Evolutionary conservation across 2,797 vertebrate species (phyloP).

Genomic region (Enteromius unitaeniatus): DNA sequence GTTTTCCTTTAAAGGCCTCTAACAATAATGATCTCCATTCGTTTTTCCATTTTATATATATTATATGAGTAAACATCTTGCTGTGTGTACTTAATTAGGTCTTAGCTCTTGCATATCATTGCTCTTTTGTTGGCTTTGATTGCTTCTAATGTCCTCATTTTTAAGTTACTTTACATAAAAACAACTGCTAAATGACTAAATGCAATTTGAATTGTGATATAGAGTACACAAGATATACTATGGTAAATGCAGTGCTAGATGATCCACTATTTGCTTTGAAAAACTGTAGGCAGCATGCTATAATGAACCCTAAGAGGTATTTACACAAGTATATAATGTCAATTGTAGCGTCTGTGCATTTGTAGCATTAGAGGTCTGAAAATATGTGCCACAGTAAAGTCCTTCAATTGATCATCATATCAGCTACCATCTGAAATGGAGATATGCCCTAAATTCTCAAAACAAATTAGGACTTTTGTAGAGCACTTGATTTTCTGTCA

Average conservation of each 20-base stretch:
- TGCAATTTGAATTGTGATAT: too few species aligned
- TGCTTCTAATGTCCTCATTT: too few species aligned
- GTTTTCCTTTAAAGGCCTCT: too few species aligned
- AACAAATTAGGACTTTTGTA: constrained; percentile 51
- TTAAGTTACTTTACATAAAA: too few species aligned
- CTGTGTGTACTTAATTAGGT: too few species aligned
- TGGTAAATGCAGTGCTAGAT: not conserved
- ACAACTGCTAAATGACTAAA: too few species aligned
- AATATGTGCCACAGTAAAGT: not conserved
- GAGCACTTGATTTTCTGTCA: constrained; percentile 37
- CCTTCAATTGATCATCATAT: constrained; percentile 38
- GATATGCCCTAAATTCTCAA: constrained; percentile 47
- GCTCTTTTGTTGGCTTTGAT: too few species aligned
- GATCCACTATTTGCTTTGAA: not conserved
- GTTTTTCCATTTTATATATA: too few species aligned
- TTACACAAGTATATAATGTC: not conserved
- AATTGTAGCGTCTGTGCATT: not conserved
- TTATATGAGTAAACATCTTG: too few species aligned
- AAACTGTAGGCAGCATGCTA: not conserved
- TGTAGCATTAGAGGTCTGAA: not conserved
- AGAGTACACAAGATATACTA: not conserved
- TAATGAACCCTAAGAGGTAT: not conserved
- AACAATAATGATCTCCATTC: too few species aligned
- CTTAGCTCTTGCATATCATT: too few species aligned
- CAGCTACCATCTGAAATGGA: constrained; percentile 47